These are phyloP conservation scores for Neolamprologus modestus DNA, from an alignment of 2,113 vertebrate species.

Conservation along the genomic window DNA sequence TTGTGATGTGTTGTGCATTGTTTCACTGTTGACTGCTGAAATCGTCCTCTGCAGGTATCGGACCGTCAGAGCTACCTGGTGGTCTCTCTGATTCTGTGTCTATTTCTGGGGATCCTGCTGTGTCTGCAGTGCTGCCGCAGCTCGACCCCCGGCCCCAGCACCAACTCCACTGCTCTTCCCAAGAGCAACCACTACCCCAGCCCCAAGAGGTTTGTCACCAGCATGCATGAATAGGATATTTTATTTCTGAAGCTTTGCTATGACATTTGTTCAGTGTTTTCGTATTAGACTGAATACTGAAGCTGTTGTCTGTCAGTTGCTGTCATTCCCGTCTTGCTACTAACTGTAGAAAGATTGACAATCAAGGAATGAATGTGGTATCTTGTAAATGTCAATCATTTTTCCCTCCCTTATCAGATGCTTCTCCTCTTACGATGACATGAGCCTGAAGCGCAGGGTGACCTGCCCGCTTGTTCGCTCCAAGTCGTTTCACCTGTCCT, in stretches of 20 bases:
- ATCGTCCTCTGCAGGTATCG: slow-evolving; percentile 70
- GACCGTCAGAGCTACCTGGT: slow-evolving; percentile 92
- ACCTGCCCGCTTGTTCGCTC: slow-evolving; percentile 91
- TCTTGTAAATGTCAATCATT: neutral
- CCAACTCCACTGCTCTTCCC: slow-evolving; percentile 72
- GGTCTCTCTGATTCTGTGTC: slow-evolving; percentile 82
- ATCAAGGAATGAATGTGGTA: neutral
- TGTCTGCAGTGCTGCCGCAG: slow-evolving; percentile 86
- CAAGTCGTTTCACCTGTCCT: slow-evolving; percentile 89
- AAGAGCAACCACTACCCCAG: slow-evolving; percentile 93
- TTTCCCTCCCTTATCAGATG: slow-evolving; percentile 69
- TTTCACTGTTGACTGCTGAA: neutral
- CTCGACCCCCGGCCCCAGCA: slow-evolving; percentile 61
- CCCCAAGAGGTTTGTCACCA: slow-evolving; percentile 82
- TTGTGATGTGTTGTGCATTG: neutral
- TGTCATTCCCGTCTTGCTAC: neutral
- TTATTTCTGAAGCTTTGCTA: neutral
- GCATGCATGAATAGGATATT: neutral
- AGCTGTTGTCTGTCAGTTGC: neutral
- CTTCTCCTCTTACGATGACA: slow-evolving; percentile 96
- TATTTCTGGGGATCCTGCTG: slow-evolving; percentile 83
- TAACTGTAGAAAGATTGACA: neutral
- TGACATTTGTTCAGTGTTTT: neutral
- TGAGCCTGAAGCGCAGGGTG: slow-evolving; percentile 91
- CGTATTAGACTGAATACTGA: neutral